Evolutionary conservation across 2,113 vertebrate genomes (phyloP).

Genomic region (Tapirus terrestris): DNA sequence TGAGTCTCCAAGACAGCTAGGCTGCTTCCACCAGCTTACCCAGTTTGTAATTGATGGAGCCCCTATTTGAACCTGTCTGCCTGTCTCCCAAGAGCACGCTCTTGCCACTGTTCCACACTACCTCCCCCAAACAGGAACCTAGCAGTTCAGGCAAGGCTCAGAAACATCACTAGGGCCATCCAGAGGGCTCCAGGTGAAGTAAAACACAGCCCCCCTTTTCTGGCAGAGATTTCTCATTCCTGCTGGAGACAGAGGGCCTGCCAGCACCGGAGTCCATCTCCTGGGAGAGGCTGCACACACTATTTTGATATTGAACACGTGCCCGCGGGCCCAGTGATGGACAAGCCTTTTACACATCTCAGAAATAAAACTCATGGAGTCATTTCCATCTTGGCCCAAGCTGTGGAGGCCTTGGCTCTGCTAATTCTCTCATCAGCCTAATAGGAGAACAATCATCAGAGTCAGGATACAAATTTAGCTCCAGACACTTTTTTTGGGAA

Average conservation of each 20-base stretch:
- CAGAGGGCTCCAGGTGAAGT: background rate
- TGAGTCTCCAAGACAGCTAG: background rate
- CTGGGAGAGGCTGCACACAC: background rate
- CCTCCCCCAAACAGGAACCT: background rate
- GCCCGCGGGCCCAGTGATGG: background rate
- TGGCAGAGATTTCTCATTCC: background rate
- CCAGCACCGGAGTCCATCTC: background rate
- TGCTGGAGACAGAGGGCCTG: background rate
- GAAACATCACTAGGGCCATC: background rate
- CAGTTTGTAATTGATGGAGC: background rate
- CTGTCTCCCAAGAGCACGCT: background rate
- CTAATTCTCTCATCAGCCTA: constrained; percentile 71
- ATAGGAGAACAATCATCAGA: constrained; percentile 65
- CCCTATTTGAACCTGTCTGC: background rate
- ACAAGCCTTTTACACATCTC: constrained; percentile 37
- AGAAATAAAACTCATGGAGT: constrained; percentile 46
- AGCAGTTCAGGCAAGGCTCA: background rate
- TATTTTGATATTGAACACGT: constrained; percentile 37
- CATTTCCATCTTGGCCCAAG: constrained; percentile 48
- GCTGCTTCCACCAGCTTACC: background rate
- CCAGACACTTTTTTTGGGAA: constrained; percentile 73
- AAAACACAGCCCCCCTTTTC: background rate
- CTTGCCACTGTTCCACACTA: background rate
- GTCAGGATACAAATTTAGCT: constrained; percentile 62
- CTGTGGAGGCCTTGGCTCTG: constrained; percentile 24